Evolutionary conservation across 2,797 vertebrate genomes (phyloP), one percentile per base, ranked within the genome.

Genomic region (Adelosebastes latens): DNA sequence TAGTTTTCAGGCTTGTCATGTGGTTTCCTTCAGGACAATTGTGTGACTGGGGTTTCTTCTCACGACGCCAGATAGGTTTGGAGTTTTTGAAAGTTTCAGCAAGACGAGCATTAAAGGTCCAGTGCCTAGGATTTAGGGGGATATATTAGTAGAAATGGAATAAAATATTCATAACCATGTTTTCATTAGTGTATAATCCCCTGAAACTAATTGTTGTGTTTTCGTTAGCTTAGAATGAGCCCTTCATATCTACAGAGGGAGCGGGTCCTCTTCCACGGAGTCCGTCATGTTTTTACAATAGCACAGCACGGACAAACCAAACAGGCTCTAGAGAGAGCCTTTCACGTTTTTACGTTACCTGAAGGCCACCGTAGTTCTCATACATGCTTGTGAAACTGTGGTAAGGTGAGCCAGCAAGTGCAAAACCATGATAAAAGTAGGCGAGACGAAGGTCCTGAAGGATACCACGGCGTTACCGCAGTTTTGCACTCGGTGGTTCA

Each of bases 1-100:
- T 66, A 81, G 36, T 82, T 85, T 84, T 81, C 36, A 76, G 52
- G 39, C 75, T 53, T 72, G 82, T 88, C 87, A 75, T 82, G 56
- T 79, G 22, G 34, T 72, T 87, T 88, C 29, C 22, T 81, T 79
- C 36, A 74, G 79, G 60, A 74, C 56, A 59, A 27, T 42, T 46
- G 52, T 58, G n/a, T 77, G 11, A 65, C 69, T 31, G 3, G 4
- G 63, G 39, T 24, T 59, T 72, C 22, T 61, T 78, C n/a, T 68
- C 78, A 31, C 22, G 6, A 8, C 27, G 55, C 70, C 75, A 39
- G 80, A 75, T 14, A 64, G 67, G 8, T 77, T 84, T 72, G 8
- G 67, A 72, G 67, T 78, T 87, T n/a, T 61, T 59, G 24, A 87
- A 82, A 53, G 68, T 52, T 73, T 56, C 22, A 72, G 16, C 9